Evolutionary conservation across 2,888 invertebrate species (phyloP).

Genomic region (Blera fallax): DNA sequence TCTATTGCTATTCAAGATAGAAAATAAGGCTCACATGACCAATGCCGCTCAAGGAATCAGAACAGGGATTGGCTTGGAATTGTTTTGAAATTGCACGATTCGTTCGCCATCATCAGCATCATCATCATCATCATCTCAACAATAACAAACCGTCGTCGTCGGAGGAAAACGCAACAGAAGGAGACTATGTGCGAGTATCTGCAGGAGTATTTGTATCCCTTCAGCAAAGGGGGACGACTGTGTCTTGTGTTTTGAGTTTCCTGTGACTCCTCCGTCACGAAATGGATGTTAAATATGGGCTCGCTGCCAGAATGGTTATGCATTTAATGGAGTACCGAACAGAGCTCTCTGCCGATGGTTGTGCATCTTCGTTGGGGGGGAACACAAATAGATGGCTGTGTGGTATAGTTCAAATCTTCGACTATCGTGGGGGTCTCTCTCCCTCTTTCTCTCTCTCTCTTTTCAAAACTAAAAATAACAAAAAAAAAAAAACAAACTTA

Average conservation of each 20-base stretch:
- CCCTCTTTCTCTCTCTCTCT: too few relatives aligned
- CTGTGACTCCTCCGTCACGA: slow-evolving; percentile 50
- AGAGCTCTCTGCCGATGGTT: not conserved
- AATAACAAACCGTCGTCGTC: slow-evolving; percentile 49
- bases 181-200: not conserved
- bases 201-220: not conserved
- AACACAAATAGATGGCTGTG: slow-evolving; percentile 26
- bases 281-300: slow-evolving; percentile 56
- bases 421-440: slow-evolving; percentile 49
- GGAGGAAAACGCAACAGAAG: not conserved
- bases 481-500: slow-evolving; percentile 1
- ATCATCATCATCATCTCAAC: slow-evolving; percentile 11
- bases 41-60: slow-evolving; percentile 2
- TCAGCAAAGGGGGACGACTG: not conserved
- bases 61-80: not conserved
- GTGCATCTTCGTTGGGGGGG: slow-evolving; percentile 46
- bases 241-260: slow-evolving; percentile 39
- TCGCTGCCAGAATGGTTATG: slow-evolving; percentile 34
- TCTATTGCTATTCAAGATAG: slow-evolving; percentile 56
- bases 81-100: slow-evolving; percentile 45
- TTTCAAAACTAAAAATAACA: slow-evolving; percentile 16
- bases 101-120: slow-evolving; percentile 27
- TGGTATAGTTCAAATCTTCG: not conserved
- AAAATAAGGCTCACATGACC: not conserved
- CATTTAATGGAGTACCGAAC: slow-evolving; percentile 12